Evolutionary conservation across 2,113 vertebrate genomes (phyloP).

Genomic region (Regulus satrapa): DNA sequence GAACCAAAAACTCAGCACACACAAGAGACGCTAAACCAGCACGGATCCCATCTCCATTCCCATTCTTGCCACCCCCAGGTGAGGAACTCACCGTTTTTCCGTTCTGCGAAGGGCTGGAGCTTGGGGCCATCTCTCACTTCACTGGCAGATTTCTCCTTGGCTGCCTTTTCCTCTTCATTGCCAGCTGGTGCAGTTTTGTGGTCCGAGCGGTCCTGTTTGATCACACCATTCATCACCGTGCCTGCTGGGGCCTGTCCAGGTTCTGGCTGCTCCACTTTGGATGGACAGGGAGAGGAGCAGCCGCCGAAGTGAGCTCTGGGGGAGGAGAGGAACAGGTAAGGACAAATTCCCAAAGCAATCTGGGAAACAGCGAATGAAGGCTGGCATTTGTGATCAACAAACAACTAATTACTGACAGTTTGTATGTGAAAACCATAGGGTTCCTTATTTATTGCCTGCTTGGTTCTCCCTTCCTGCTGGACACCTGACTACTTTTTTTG

Average conservation of each 20-base stretch:
- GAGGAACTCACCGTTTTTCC: conserved; percentile 67
- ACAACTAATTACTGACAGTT: neutral
- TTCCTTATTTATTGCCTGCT: neutral
- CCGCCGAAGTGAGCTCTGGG: neutral
- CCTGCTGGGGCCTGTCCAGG: neutral
- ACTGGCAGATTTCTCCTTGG: neutral
- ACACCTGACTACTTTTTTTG: neutral
- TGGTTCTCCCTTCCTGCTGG: neutral
- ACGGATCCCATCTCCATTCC: no score
- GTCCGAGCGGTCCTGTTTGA: conserved; percentile 27
- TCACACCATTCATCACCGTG: conserved; percentile 73
- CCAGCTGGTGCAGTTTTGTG: conserved; percentile 5
- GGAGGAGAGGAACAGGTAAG: neutral
- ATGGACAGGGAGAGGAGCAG: conserved; percentile 1
- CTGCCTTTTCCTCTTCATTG: conserved; percentile 50
- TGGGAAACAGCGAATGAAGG: neutral
- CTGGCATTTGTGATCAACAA: neutral
- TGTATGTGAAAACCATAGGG: neutral
- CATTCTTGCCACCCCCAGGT: rapidly evolving
- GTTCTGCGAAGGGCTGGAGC: conserved; percentile 43
- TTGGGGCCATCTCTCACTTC: conserved; percentile 48
- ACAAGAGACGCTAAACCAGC: neutral
- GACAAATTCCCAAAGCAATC: neutral
- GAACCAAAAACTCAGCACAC: rapidly evolving
- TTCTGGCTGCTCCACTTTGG: conserved; percentile 48